Evolutionary conservation across 2,888 invertebrate species (phyloP).

Genomic region (Drosophila silvestris): DNA sequence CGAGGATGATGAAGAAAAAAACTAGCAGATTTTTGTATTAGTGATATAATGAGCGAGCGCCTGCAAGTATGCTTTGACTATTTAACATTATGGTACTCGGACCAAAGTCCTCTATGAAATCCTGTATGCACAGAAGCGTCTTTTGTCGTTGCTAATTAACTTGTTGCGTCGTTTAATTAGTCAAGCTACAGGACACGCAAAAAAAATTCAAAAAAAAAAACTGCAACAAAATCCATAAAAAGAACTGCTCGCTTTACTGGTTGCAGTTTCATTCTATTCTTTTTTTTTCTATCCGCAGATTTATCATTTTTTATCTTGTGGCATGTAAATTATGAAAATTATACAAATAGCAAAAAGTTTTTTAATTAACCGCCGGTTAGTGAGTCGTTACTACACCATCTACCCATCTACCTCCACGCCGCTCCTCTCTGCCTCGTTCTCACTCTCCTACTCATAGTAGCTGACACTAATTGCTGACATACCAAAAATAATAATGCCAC

Average conservation of each 20-base stretch:
- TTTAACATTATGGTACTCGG: slow-evolving; percentile 44
- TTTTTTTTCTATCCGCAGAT: slow-evolving; percentile 18
- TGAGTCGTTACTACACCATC: slow-evolving; percentile 10
- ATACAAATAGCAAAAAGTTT: slow-evolving; percentile 75
- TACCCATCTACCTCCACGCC: neutral
- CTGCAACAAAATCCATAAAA: slow-evolving; percentile 30
- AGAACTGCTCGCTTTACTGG: slow-evolving; percentile 60
- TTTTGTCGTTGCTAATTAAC: slow-evolving; percentile 72
- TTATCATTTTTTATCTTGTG: slow-evolving; percentile 41
- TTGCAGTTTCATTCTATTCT: slow-evolving; percentile 23
- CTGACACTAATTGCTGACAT: slow-evolving; percentile 58
- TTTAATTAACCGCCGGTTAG: slow-evolving; percentile 74
- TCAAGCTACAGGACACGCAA: slow-evolving; percentile 42
- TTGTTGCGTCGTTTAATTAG: slow-evolving; percentile 78
- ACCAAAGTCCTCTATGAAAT: slow-evolving; percentile 35
- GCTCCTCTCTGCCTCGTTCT: neutral
- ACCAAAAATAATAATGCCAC: slow-evolving; percentile 28
- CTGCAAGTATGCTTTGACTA: slow-evolving; percentile 61
- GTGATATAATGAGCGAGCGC: slow-evolving; percentile 66
- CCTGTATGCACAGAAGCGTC: slow-evolving; percentile 17
- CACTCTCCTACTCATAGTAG: neutral
- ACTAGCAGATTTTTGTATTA: slow-evolving; percentile 40
- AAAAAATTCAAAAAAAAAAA: slow-evolving; percentile 13
- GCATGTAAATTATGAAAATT: slow-evolving; percentile 75
- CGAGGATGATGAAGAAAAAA: slow-evolving; percentile 5